phyloP scores from a whole-genome alignment of 2,888 invertebrate genomes.

The Hedychridium roseum region DNA sequence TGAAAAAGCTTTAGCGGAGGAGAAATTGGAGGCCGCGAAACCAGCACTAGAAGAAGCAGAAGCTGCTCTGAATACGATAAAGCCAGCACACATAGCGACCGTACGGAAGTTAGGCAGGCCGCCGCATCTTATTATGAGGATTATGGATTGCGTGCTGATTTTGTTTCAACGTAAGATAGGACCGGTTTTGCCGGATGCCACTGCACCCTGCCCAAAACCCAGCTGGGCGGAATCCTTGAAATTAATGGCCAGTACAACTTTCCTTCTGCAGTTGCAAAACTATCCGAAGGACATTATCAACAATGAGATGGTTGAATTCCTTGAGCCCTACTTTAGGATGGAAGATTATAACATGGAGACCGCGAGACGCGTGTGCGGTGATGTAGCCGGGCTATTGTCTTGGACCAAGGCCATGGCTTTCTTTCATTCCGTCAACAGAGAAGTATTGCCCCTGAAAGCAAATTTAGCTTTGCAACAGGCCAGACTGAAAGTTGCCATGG shows the following conservation, averaged over 20 bases:
- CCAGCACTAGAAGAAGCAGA: constrained; percentile 96
- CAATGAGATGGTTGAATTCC: constrained; percentile 94
- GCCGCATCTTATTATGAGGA: constrained; percentile 96
- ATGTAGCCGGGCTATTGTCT: constrained; percentile 92
- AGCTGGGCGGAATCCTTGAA: constrained; percentile 97
- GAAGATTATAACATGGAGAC: constrained; percentile 98
- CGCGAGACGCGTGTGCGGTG: constrained; percentile 94
- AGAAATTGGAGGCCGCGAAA: constrained; percentile 93
- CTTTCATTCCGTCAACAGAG: constrained; percentile 95
- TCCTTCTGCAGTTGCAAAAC: constrained; percentile 88
- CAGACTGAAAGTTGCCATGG: constrained; percentile 87
- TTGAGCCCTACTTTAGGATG: constrained; percentile 92
- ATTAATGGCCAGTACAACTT: constrained; percentile 97
- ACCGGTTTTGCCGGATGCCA: constrained; percentile 80
- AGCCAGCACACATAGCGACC: constrained; percentile 94
- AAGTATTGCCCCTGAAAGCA: constrained; percentile 92
- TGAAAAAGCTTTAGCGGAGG: constrained; percentile 91
- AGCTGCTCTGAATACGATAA: constrained; percentile 93
- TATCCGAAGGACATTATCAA: constrained; percentile 97
- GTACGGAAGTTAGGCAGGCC: constrained; percentile 94
- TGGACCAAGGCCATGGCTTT: constrained; percentile 98
- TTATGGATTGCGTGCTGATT: constrained; percentile 96
- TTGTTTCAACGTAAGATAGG: constrained; percentile 87
- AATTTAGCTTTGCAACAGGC: constrained; percentile 92
- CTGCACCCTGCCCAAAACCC: constrained; percentile 88